These are phyloP conservation scores for Falcaria lacertinaria DNA, from an alignment of 2,888 invertebrate genomes.

Conservation along the genomic window DNA sequence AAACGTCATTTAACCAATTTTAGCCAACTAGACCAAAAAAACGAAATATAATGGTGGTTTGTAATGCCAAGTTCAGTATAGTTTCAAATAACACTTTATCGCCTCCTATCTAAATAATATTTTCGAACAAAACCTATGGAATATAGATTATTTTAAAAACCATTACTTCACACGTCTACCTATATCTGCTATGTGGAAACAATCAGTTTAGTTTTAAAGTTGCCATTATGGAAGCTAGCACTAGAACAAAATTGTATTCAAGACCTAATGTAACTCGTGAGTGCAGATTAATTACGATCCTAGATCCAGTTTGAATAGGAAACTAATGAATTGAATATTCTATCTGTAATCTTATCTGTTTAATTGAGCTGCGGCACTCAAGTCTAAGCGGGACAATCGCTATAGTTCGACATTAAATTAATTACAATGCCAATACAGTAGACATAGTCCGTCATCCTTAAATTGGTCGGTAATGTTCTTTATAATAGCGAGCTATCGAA, in stretches of 20 bases:
- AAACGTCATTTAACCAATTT: no score
- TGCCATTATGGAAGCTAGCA: not conserved
- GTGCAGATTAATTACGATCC: slow-evolving; percentile 8
- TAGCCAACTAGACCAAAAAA: no score
- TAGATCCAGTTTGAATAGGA: not conserved
- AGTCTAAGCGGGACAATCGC: slow-evolving; percentile 27
- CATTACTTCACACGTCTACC: not conserved
- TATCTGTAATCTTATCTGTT: slow-evolving; percentile 1
- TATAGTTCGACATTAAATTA: slow-evolving; percentile 38
- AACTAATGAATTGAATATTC: slow-evolving; percentile 2
- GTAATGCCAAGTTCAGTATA: no score
- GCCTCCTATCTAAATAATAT: no score
- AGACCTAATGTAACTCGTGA: slow-evolving; percentile 3
- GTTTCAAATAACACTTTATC: no score
- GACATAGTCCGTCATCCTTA: slow-evolving; percentile 22
- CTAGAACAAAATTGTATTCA: not conserved
- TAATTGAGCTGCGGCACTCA: slow-evolving; percentile 35
- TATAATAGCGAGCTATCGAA: no score
- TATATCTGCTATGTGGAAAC: not conserved
- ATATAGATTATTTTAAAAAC: not conserved
- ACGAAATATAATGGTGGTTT: no score
- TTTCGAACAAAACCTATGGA: no score
- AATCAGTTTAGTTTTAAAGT: not conserved
- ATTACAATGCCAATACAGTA: slow-evolving; percentile 19
- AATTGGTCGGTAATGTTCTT: no score